These are phyloP conservation scores for Apaloderma vittatum DNA, from an alignment of 2,113 vertebrate genomes.

Conservation along the genomic window DNA sequence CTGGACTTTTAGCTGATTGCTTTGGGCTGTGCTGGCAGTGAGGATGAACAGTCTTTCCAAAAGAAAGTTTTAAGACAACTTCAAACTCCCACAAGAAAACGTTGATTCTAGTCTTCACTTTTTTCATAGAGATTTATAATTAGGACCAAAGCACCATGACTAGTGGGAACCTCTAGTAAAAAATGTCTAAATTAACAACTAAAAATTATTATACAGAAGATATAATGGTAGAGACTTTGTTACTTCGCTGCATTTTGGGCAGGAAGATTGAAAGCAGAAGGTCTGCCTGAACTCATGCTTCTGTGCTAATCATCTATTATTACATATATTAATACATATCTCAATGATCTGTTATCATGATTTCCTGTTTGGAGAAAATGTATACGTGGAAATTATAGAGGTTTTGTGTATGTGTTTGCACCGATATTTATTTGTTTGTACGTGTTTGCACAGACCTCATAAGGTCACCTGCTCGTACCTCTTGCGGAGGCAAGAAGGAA, in stretches of 20 bases:
- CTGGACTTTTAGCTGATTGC: neutral
- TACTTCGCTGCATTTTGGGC: neutral
- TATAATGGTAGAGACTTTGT: neutral
- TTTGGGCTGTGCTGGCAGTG: neutral
- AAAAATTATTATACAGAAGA: neutral
- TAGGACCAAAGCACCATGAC: neutral
- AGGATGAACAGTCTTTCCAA: neutral
- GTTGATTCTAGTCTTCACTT: neutral
- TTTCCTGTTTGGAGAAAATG: neutral
- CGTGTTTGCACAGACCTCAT: neutral
- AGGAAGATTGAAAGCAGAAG: neutral
- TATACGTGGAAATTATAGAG: accelerated
- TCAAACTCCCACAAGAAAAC: neutral
- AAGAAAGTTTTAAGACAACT: neutral
- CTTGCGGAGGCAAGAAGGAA: neutral
- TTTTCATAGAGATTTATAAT: neutral
- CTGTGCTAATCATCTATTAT: neutral
- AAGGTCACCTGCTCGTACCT: neutral
- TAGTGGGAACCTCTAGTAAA: neutral
- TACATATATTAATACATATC: too few species aligned
- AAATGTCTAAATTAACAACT: neutral
- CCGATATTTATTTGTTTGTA: neutral
- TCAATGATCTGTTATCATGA: neutral
- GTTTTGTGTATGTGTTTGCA: neutral
- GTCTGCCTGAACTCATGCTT: neutral